Percentiles rank a stretch among this genome's conserved stretches.
phyloP scores from a whole-genome alignment of 2,113 vertebrate species.

The Oriolus oriolus region DNA sequence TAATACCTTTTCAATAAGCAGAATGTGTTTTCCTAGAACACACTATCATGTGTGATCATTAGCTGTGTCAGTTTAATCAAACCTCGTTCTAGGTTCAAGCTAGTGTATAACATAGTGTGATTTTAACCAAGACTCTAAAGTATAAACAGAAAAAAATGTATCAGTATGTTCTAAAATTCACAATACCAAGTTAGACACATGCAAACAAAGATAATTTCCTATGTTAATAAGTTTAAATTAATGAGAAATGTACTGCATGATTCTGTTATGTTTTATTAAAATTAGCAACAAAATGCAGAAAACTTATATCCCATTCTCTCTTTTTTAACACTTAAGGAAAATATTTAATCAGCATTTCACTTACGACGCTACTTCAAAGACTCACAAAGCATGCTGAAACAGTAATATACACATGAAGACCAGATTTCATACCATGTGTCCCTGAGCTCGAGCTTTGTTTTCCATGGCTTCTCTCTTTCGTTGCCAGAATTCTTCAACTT shows the following conservation, averaged over 20 bases:
- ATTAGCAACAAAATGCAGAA: neutral
- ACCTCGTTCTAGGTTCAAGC: neutral
- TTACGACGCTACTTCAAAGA: neutral
- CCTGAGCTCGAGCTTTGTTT: conserved; percentile 96
- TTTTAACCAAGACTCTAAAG: neutral
- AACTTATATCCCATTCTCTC: neutral
- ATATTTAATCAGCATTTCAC: neutral
- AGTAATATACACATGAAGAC: neutral
- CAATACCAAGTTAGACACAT: neutral
- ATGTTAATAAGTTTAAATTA: neutral
- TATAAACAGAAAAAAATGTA: neutral
- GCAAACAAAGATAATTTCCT: neutral
- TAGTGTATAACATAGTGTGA: neutral
- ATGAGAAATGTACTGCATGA: neutral
- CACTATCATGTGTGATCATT: neutral
- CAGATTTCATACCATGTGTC: conserved; percentile 86
- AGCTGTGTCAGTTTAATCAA: neutral
- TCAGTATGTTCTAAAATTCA: neutral
- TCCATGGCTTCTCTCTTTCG: conserved; percentile 91
- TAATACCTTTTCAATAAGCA: neutral
- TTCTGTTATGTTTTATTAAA: neutral
- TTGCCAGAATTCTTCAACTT: conserved; percentile 94
- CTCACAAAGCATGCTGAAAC: neutral
- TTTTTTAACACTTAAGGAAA: neutral
- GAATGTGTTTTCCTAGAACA: neutral